phyloP scores from a whole-genome alignment of 1,140 invertebrate species.

The Lithobius niger region DNA sequence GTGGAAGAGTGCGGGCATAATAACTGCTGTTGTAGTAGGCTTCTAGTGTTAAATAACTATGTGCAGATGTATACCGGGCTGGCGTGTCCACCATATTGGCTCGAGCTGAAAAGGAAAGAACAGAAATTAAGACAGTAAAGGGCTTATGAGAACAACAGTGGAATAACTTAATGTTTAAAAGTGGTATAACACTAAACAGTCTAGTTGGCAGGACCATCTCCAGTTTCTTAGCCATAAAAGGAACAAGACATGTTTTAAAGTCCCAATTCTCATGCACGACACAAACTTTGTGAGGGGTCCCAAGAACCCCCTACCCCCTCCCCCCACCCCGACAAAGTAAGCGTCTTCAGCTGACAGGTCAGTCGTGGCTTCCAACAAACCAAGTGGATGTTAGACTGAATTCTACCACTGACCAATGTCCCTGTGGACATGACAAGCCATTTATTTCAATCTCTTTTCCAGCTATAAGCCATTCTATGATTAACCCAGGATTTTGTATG shows the following conservation, averaged over 20 bases:
- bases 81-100: conserved; percentile 29
- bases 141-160: background rate
- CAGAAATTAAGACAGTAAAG: background rate
- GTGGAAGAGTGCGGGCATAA: conserved; percentile 30
- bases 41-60: conserved; percentile 29
- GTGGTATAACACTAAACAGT: background rate
- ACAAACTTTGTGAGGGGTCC: background rate
- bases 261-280: no score
- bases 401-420: no score
- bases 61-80: conserved; percentile 23
- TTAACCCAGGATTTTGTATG: no score
- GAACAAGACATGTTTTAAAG: no score
- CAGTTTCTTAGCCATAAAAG: no score
- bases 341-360: background rate
- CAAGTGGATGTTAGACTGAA: background rate
- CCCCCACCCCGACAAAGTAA: background rate
- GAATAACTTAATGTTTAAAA: background rate
- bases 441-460: no score
- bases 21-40: conserved; percentile 28
- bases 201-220: no score
- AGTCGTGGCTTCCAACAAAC: background rate
- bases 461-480: no score
- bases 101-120: conserved; percentile 22
- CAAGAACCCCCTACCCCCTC: background rate
- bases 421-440: no score